A percentile compares a stretch with the other conserved stretches of the same genome.
phyloP scores from a whole-genome alignment of 2,797 vertebrate species.

The Mus spretus region DNA sequence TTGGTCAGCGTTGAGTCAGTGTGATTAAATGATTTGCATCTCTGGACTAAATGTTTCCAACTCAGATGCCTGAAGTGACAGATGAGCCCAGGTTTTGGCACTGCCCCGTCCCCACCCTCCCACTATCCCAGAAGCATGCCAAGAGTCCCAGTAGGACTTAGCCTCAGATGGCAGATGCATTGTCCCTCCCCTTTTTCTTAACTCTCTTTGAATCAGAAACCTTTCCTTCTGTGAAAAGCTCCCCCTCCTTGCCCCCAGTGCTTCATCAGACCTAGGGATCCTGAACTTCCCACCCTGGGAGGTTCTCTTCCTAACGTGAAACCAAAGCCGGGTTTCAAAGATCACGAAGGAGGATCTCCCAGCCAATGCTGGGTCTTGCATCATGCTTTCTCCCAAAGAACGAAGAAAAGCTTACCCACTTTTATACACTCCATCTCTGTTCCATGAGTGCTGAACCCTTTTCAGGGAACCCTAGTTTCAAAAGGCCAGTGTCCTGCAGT shows the following conservation, averaged over 20 bases:
- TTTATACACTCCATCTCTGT: background rate
- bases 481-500: background rate
- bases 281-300: background rate
- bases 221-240: constrained; percentile 38
- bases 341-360: background rate
- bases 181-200: constrained; percentile 43
- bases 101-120: background rate
- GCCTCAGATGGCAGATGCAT: constrained; percentile 21
- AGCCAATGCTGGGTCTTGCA: background rate
- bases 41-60: constrained; percentile 74
- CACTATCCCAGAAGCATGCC: constrained; percentile 62
- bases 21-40: constrained; percentile 80
- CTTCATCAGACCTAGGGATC: constrained; percentile 61
- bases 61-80: constrained; percentile 57
- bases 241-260: background rate
- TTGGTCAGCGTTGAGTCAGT: constrained; percentile 71
- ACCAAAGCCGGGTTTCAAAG: background rate
- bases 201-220: constrained; percentile 65
- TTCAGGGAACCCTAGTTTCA: background rate
- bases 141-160: constrained; percentile 31
- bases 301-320: constrained; percentile 30
- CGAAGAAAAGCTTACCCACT: background rate
- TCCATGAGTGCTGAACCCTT: background rate
- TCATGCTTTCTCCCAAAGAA: background rate
- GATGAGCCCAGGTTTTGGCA: constrained; percentile 58